Evolutionary conservation across 1,140 invertebrate genomes (phyloP).

Genomic region (Drosophila ercepeae): DNA sequence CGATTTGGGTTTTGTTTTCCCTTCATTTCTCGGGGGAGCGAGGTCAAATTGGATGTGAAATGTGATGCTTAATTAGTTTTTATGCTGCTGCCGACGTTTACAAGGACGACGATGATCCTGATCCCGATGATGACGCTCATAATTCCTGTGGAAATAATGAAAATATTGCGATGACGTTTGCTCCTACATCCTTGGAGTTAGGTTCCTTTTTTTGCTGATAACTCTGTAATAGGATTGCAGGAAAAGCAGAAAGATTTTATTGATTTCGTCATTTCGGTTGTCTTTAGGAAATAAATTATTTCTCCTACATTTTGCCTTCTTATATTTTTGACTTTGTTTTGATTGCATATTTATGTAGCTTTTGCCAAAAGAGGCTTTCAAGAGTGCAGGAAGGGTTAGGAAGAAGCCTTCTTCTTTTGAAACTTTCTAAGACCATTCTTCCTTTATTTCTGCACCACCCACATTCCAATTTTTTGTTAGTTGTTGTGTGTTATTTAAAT

Average conservation of each 20-base stretch:
- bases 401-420: background rate
- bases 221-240: constrained; percentile 14
- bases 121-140: constrained; percentile 39
- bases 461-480: background rate
- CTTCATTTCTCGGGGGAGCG: constrained; percentile 23
- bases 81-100: constrained; percentile 18
- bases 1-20: constrained; percentile 53
- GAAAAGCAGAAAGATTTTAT: background rate
- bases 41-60: constrained; percentile 71
- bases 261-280: background rate
- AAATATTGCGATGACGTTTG: background rate
- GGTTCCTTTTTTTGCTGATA: constrained; percentile 1
- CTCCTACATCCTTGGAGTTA: background rate
- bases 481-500: constrained; percentile 39
- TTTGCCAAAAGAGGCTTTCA: background rate
- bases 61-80: constrained; percentile 81
- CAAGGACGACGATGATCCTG: constrained; percentile 33
- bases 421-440: constrained; percentile 5
- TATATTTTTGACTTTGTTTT: background rate
- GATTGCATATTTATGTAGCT: background rate
- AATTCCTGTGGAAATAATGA: background rate
- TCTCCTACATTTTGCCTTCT: background rate
- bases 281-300: background rate
- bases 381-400: too few species aligned
- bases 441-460: background rate